Evolutionary conservation across 2,888 invertebrate genomes (phyloP).

Genomic region (Escarpia spicata): DNA sequence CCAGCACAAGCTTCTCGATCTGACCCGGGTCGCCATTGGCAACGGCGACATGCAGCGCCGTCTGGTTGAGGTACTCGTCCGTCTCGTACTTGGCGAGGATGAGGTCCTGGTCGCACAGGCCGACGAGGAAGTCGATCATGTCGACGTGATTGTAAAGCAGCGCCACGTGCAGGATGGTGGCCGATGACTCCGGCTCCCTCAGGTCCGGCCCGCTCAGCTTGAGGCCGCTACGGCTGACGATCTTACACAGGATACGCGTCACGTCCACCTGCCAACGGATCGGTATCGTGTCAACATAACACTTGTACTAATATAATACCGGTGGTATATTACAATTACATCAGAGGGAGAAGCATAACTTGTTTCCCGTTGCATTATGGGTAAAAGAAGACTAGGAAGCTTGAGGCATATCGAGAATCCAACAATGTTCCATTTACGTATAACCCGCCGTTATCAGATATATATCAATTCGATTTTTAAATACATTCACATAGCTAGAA

Average conservation of each 20-base stretch:
- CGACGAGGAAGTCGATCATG: slow-evolving; percentile 39
- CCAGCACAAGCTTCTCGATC: slow-evolving; percentile 38
- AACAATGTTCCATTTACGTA: no score
- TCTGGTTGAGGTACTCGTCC: slow-evolving; percentile 43
- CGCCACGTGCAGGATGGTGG: slow-evolving; percentile 44
- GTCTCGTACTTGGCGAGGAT: slow-evolving; percentile 43
- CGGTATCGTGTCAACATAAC: background rate
- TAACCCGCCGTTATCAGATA: no score
- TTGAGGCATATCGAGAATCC: no score
- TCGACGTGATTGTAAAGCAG: slow-evolving; percentile 43
- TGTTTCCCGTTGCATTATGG: no score
- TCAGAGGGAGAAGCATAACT: no score
- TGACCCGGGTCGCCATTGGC: slow-evolving; percentile 41
- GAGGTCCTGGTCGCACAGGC: slow-evolving; percentile 37
- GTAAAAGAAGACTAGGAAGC: background rate
- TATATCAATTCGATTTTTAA: no score
- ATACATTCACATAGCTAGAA: no score
- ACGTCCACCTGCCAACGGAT: slow-evolving; percentile 31
- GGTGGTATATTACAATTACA: no score
- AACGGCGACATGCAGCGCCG: slow-evolving; percentile 43
- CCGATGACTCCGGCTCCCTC: slow-evolving; percentile 42
- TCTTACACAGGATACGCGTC: slow-evolving; percentile 41
- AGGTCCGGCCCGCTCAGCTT: slow-evolving; percentile 38
- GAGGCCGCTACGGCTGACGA: slow-evolving; percentile 39
- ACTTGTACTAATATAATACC: no score